phyloP scores from a whole-genome alignment of 2,797 vertebrate genomes.

The Trachurus trachurus region DNA sequence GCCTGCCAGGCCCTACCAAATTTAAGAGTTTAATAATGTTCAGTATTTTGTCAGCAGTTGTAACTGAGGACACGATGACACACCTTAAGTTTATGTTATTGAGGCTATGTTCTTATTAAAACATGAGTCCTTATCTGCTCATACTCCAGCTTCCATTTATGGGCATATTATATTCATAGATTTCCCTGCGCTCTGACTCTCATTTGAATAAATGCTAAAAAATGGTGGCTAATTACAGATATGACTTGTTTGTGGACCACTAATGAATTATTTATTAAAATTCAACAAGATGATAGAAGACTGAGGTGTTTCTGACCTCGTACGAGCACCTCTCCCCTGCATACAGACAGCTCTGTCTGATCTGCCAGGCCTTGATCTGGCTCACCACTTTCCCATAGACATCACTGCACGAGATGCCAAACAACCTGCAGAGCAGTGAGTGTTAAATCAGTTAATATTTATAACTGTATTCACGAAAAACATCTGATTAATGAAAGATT shows the following conservation, averaged over 20 bases:
- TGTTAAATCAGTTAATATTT: background rate
- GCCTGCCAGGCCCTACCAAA: no score
- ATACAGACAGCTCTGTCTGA: slow-evolving; percentile 61
- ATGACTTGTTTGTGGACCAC: background rate
- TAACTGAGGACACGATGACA: no score
- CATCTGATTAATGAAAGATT: background rate
- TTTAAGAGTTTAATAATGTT: no score
- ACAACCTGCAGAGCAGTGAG: slow-evolving; percentile 57
- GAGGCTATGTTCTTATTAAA: no score
- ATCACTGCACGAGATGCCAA: slow-evolving; percentile 58
- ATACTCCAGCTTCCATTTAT: background rate
- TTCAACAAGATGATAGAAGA: background rate
- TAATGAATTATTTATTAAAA: background rate
- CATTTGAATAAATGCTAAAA: background rate
- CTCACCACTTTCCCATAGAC: slow-evolving; percentile 69
- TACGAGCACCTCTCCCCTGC: slow-evolving; percentile 69
- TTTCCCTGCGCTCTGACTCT: background rate
- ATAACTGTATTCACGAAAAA: background rate
- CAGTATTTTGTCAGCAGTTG: no score
- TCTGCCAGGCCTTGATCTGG: slow-evolving; percentile 82
- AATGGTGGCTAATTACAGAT: background rate
- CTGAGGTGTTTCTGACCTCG: slow-evolving; percentile 57
- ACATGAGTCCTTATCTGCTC: background rate
- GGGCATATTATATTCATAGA: background rate
- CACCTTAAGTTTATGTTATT: no score